Evolutionary conservation across 2,113 vertebrate species (phyloP).

Genomic region (Eupsittula cactorum): DNA sequence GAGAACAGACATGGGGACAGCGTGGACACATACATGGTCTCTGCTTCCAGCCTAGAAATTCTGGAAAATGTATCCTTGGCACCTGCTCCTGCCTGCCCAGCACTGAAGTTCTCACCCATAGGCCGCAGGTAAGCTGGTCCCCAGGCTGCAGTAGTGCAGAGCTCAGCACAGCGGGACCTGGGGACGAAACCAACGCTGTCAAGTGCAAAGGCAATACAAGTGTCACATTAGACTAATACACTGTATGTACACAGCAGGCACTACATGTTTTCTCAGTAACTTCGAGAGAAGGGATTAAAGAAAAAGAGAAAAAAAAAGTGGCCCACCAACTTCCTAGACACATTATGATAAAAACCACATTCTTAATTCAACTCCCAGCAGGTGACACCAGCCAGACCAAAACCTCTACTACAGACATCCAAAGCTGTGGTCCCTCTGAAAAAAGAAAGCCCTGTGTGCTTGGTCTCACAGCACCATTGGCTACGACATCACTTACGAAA

Average conservation of each 20-base stretch:
- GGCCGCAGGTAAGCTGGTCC: not conserved
- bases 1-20: not conserved
- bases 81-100: not conserved
- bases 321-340: not conserved
- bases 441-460: not conserved
- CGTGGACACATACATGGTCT: not conserved
- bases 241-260: not conserved
- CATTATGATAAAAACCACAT: accelerated
- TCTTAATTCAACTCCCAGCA: not conserved
- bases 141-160: not conserved
- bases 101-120: not conserved
- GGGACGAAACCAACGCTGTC: not conserved
- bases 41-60: not conserved
- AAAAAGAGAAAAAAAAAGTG: not conserved
- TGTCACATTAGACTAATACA: not conserved
- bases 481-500: not conserved
- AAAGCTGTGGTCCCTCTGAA: not conserved
- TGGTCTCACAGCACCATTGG: not conserved
- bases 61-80: not conserved
- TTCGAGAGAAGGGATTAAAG: not conserved
- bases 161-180: accelerated
- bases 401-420: not conserved
- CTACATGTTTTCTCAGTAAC: not conserved
- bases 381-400: not conserved
- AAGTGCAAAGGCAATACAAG: not conserved